Base-by-base conservation (phyloP, 2,888 invertebrate species). In the Acanthacorydalis orientalis region DNA sequence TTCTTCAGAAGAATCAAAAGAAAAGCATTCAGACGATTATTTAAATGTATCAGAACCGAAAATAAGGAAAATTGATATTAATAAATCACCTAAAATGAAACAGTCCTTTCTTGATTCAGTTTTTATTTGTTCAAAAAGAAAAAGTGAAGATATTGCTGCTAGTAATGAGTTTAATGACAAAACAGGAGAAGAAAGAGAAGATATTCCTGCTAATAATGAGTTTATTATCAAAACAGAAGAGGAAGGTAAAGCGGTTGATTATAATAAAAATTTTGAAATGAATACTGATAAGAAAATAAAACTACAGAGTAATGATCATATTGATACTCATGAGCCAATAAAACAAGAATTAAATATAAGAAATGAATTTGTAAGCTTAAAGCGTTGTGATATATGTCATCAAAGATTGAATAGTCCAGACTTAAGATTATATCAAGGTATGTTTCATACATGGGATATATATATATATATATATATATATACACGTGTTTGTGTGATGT, bases 311-410 rank as follows among this genome's bases (percentile, higher is more conserved):
- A 23, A 42, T 11, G 42, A 31, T 8, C 8, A 8, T 12, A 38
- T n/a, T 8, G 15, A 38, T 2, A 10, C 7, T 12, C 9, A 38
- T n/a, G 12, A 4, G 8, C 11, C 11, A 31, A 37, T 37, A 45
- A 11, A 16, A 47, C 39, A 40, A 46, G 31, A 33, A 38, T 39
- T 34, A 31, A 7, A 43, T 46, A 16, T 46, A 15, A 40, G 43
- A 47, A 47, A 49, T 43, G 34, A 38, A 45, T 12, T 10, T 10
- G 34, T 31, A 44, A 35, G 23, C 44, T 37, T 46, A 3, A 53
- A 54, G 33, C 54, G 57, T 31, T 66, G 65, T 54, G 50, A 46
- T 32, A 55, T 60, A 44, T 66, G 66, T 50, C 59, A 57, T 51
- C 65, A 65, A 50, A 57, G 57, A 47, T 45, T 56, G 4, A 16